Base-by-base conservation (phyloP, 2,888 invertebrate genomes). In the Gnatocerus cornutus region DNA sequence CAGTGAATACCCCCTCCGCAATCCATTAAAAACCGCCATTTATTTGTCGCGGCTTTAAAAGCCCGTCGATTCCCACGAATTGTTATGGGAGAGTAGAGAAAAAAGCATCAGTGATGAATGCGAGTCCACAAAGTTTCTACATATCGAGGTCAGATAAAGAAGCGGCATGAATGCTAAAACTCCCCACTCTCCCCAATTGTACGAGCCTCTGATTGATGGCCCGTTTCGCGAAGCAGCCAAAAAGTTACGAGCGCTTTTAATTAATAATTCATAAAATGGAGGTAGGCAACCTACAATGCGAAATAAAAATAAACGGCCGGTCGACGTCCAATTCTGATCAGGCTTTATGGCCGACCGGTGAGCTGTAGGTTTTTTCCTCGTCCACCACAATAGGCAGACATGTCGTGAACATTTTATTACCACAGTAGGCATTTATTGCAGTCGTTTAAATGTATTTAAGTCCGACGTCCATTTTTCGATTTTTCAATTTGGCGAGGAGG, bases 11-110 rank as follows among this genome's bases (percentile, higher is more conserved):
- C 9, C 55, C 9, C 33, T 16, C 29, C 50, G 50, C 62, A 62
- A 62, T 62, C 62, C 62, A 62, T 62, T 62, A 62, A 62, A 61
- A 62, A 52, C 13, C 62, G 62, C 61, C 61, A 61, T 61, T 62
- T 33, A 50, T 62, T 62, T 39, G 50, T 39, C 50, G 48, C 50
- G 21, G 41, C 62, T 62, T 37, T 50, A 61, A 39, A 50, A 50
- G 48, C 48, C 13, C 46, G 46, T 61, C 61, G 61, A 61, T 62
- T 50, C 33, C 62, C 50, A 43, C 50, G 43, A 62, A 50, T 63
- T 63, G 63, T 53, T 63, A 53, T 41, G 52, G 43, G 52, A 53
- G 39, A 12, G 48, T 10, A 12, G 48, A 61, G 48, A 50, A 50
- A 46, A 43, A 61, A 30, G 14, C 27, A 63, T 53, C 53, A 41